Conservation (phyloP, 2,797 vertebrate genomes). For the Poecile montanus region DNA sequence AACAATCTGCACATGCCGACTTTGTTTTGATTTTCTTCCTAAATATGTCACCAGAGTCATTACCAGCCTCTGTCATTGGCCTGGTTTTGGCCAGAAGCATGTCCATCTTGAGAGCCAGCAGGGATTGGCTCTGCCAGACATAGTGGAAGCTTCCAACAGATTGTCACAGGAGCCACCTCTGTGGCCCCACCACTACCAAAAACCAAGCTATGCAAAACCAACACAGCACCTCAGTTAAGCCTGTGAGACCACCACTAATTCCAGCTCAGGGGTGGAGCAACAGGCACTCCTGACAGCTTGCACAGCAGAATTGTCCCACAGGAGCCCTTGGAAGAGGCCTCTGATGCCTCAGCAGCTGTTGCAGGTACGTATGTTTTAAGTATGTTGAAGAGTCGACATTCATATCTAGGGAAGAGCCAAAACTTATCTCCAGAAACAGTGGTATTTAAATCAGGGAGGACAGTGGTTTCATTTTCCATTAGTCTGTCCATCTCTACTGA, state of each 20-base stretch:
- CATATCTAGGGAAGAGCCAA: background rate
- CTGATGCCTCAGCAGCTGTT: background rate
- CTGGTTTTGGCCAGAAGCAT: background rate
- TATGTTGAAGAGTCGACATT: accelerated
- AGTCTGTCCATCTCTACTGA: background rate
- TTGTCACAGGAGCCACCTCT: too few relatives aligned
- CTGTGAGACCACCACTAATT: background rate
- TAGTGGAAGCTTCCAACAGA: background rate
- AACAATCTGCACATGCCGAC: too few relatives aligned
- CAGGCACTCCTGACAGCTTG: background rate
- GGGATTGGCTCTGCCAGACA: background rate
- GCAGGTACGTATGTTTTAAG: background rate
- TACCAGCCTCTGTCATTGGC: accelerated
- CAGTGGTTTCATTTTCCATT: background rate
- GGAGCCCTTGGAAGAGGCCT: background rate
- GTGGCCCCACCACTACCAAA: too few relatives aligned
- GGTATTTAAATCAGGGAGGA: background rate
- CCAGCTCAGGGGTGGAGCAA: background rate
- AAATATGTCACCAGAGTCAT: too few relatives aligned
- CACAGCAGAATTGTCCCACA: background rate
- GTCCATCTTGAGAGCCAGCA: background rate
- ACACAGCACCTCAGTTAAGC: background rate
- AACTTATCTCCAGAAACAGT: background rate
- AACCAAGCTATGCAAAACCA: background rate
- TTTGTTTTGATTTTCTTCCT: background rate